Conservation (phyloP, 1,140 invertebrate genomes). For the Dendroctonus ponderosae region DNA sequence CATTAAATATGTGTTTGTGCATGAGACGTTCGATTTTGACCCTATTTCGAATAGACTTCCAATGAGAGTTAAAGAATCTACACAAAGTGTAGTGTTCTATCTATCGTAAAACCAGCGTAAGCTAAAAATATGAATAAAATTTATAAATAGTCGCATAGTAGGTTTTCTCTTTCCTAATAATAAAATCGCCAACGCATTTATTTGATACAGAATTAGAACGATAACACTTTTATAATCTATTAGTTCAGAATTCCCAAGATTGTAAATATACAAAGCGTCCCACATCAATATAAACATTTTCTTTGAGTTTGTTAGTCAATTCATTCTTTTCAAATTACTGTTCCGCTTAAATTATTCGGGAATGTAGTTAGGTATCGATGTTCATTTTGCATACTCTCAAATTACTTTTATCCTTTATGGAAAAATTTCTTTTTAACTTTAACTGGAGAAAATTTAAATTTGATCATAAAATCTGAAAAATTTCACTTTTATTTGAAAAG, state of each 20-base stretch:
- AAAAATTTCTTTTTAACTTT: too few species aligned
- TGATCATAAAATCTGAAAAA: too few species aligned
- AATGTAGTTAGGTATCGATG: not conserved
- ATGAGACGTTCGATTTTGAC: too few species aligned
- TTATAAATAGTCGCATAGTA: slow-evolving; percentile 20
- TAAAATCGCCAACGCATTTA: slow-evolving; percentile 20
- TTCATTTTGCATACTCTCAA: not conserved
- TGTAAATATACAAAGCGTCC: slow-evolving; percentile 18
- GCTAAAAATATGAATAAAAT: slow-evolving; percentile 15
- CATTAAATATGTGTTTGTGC: too few species aligned
- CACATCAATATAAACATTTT: slow-evolving; percentile 10
- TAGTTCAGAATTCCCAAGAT: slow-evolving; percentile 10
- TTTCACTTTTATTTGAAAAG: too few species aligned
- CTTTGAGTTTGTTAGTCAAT: not conserved
- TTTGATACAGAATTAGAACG: slow-evolving; percentile 13
- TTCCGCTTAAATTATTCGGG: slow-evolving; percentile 1
- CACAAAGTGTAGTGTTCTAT: not conserved
- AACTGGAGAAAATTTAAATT: too few species aligned
- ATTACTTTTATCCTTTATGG: not conserved
- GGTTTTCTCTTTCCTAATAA: slow-evolving; percentile 19
- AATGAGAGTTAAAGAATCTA: slow-evolving; percentile 1
- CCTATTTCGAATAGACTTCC: not conserved
- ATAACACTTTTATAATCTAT: slow-evolving; percentile 14
- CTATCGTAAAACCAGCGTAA: not conserved
- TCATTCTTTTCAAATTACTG: slow-evolving; percentile 10